Base-by-base conservation (phyloP, 1,140 invertebrate species). In the Ericerus pela region DNA sequence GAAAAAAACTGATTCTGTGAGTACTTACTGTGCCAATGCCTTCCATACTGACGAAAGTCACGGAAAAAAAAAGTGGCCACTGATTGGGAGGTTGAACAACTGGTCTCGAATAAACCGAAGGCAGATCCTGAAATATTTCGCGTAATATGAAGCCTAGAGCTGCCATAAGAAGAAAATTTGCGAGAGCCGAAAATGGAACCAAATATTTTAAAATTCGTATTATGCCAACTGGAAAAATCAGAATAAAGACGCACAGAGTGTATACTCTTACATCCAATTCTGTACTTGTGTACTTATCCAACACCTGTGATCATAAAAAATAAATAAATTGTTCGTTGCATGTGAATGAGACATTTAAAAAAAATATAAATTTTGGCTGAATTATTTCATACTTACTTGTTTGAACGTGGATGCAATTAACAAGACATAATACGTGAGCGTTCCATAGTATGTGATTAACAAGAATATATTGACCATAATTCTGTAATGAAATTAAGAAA, bases 1-100 rank as follows among this genome's bases (percentile, higher is more conserved):
- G n/a, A n/a, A n/a, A n/a, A n/a, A n/a, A n/a, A n/a, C n/a, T n/a
- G n/a, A n/a, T n/a, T n/a, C n/a, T n/a, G n/a, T n/a, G n/a, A n/a
- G n/a, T n/a, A 33, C 69, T 70, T 61, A 74, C 82, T 14, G 80
- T 80, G 41, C 82, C 83, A 58, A 86, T 84, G 5, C 80, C 82
- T 69, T 85, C 83, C 74, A 85, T 84, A 1, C 82, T 82, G 63
- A 85, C 85, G 54, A 85, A 75, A 0, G 82, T 80, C 18, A 82
- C 85, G 60, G 58, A 72, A 68, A 67, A 58, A 51, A 63, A 64
- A 16, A 61, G 33, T 14, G 58, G 61, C 51, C 65, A 47, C 16
- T 30, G 51, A 0, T 20, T 51, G 6, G 22, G 2, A 1, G 57
- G 38, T 12, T 10, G 1, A 12, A 14, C 26, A 5, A 30, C 8